These are phyloP conservation scores for Pholis gunnellus DNA, from an alignment of 2,113 vertebrate genomes.

Conservation along the genomic window DNA sequence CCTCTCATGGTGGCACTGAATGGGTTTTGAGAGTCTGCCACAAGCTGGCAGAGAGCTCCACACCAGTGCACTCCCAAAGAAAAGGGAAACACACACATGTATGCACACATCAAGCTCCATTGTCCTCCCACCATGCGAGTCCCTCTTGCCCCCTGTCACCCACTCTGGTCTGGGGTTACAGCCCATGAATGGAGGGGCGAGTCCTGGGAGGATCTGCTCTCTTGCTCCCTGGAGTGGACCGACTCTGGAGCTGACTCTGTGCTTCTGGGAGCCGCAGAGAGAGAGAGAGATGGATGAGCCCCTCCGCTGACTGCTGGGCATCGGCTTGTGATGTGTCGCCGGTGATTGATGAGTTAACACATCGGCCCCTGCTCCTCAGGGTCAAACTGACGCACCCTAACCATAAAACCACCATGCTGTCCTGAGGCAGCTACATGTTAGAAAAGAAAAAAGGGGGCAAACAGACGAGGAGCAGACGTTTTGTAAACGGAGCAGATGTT, in stretches of 20 bases:
- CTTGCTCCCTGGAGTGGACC: constrained; percentile 68
- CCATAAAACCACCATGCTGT: constrained; percentile 50
- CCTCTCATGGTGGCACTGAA: constrained; percentile 40
- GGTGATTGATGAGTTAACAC: constrained; percentile 79
- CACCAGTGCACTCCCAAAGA: constrained; percentile 44
- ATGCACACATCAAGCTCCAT: constrained; percentile 48
- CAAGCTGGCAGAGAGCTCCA: constrained; percentile 47
- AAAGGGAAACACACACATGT: constrained; percentile 26
- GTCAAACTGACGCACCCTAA: constrained; percentile 44
- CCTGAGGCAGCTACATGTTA: constrained; percentile 31
- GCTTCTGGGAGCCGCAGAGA: constrained; percentile 66
- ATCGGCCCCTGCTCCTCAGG: constrained; percentile 32
- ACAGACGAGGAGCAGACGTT: constrained; percentile 20
- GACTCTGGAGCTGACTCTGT: constrained; percentile 67
- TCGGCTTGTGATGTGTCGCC: constrained; percentile 46
- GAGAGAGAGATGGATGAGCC: constrained; percentile 77
- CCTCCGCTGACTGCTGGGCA: constrained; percentile 40
- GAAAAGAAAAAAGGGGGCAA: not conserved
- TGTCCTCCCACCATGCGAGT: constrained; percentile 52
- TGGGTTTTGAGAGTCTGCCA: constrained; percentile 35
- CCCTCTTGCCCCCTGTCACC: constrained; percentile 61
- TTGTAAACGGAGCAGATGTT: constrained; percentile 63
- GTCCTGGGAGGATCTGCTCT: constrained; percentile 65
- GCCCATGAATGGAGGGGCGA: constrained; percentile 71
- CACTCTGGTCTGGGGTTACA: constrained; percentile 68